Evolutionary conservation across 2,797 vertebrate genomes (phyloP).

Genomic region (Monodelphis domestica): DNA sequence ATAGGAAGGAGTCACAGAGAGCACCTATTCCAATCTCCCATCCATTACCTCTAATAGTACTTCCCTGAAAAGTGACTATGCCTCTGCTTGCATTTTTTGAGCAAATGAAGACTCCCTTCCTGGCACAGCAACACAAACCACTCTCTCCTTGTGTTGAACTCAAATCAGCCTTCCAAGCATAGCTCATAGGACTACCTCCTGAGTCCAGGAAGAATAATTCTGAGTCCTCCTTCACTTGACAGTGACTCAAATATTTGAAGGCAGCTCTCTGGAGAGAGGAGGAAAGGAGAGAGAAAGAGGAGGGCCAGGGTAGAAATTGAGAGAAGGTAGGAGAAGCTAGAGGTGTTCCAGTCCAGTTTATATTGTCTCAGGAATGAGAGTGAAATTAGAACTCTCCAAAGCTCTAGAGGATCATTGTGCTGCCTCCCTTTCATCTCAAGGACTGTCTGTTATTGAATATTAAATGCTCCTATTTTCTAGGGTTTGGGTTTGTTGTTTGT

Average conservation of each 20-base stretch:
- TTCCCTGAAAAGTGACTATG: not conserved
- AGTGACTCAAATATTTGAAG: not conserved
- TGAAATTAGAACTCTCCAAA: not conserved
- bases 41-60: not conserved
- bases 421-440: not conserved
- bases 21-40: not conserved
- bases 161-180: not conserved
- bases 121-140: not conserved
- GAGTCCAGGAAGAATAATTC: not conserved
- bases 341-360: not conserved
- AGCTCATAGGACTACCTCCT: not conserved
- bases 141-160: not conserved
- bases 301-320: not conserved
- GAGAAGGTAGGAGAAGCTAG: not conserved
- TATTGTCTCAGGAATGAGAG: not conserved
- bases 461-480: not conserved
- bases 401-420: not conserved
- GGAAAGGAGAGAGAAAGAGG: not conserved
- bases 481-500: too few species aligned
- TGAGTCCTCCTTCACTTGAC: not conserved
- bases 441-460: not conserved
- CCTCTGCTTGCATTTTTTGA: not conserved
- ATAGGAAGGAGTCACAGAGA: not conserved
- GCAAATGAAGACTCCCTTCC: not conserved
- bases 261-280: not conserved